Conservation (phyloP, 2,888 invertebrate genomes). For the Ectobius pallidus region DNA sequence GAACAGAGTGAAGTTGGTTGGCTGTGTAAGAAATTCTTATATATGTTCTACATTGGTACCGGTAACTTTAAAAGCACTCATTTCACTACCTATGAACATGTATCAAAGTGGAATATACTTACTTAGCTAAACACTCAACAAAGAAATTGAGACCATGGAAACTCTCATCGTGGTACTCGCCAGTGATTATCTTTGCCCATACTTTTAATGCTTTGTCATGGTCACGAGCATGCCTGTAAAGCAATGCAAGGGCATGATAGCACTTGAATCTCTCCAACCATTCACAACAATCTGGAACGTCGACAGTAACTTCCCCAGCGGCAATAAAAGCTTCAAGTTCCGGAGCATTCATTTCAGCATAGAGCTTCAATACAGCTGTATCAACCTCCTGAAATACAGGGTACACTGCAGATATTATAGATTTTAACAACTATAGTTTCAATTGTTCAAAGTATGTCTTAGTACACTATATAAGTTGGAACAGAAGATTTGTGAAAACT, state of each 20-base stretch:
- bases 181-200: conserved; percentile 55
- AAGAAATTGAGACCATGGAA: conserved; percentile 52
- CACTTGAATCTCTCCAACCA: conserved; percentile 52
- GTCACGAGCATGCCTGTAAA: conserved; percentile 53
- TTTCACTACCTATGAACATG: too few species aligned
- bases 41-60: too few species aligned
- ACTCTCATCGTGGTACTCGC: conserved; percentile 51
- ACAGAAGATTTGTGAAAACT: conserved; percentile 6
- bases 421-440: too few species aligned
- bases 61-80: too few species aligned
- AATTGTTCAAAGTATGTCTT: conserved; percentile 2
- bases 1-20: too few species aligned
- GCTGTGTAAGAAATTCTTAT: too few species aligned
- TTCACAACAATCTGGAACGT: conserved; percentile 54
- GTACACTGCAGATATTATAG: conserved; percentile 24
- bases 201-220: conserved; percentile 54
- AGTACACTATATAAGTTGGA: not conserved
- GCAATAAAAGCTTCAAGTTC: conserved; percentile 40
- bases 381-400: conserved; percentile 55
- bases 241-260: conserved; percentile 54
- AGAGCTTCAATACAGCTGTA: conserved; percentile 55
- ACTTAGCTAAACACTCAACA: conserved; percentile 47
- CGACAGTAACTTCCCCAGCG: conserved; percentile 44
- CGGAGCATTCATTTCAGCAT: conserved; percentile 36
- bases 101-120: conserved; percentile 11